Evolutionary conservation across 1,140 invertebrate species (phyloP), one percentile per base, ranked within the genome.

Genomic region (Pogonus chalceus): DNA sequence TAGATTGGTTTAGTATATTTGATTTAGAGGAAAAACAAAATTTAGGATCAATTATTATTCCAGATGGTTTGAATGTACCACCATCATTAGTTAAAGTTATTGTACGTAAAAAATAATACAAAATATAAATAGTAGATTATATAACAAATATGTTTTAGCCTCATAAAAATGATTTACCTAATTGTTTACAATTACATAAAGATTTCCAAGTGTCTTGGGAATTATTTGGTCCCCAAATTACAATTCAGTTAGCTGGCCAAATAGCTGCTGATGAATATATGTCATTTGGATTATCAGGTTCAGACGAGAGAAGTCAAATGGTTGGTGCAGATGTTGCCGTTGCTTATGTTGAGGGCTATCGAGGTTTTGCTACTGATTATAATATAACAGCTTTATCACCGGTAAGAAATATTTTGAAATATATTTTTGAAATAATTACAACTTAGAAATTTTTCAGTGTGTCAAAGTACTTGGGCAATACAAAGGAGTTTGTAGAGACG

Each of bases 141-240:
- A 20, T 49, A 49, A 49, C 10, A 54, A 51, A 52, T 59, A 37
- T 23, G n/a, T 71, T 68, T 35, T 58, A 76, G 73, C 66, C 69
- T 14, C 72, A 78, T 57, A 73, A 72, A 55, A 73, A 79, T 58
- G 68, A 78, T 20, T 71, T 92, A 51, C 88, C 90, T 48, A 90
- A 92, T 68, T 94, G 92, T 69, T 69, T 87, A 58, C 88, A 91
- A 69, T 75, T 93, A 3, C 90, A 93, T 68, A 83, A 83, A 67
- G 79, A 88, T 60, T 72, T 86, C 51, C 89, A 92, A 75, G 77
- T 92, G 2, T 83, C 84, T 9, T 95, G 91, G 91, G 89, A 93
- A 66, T 82, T 93, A 2, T 90, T 92, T 66, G 89, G 90, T 0
- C 85, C 84, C n/a, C 84, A 88, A 66, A 83, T 95, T 48, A 92